A percentile compares a stretch with the other conserved stretches of the same genome.
phyloP scores from a whole-genome alignment of 2,797 vertebrate species.

The Eulemur mongoz region DNA sequence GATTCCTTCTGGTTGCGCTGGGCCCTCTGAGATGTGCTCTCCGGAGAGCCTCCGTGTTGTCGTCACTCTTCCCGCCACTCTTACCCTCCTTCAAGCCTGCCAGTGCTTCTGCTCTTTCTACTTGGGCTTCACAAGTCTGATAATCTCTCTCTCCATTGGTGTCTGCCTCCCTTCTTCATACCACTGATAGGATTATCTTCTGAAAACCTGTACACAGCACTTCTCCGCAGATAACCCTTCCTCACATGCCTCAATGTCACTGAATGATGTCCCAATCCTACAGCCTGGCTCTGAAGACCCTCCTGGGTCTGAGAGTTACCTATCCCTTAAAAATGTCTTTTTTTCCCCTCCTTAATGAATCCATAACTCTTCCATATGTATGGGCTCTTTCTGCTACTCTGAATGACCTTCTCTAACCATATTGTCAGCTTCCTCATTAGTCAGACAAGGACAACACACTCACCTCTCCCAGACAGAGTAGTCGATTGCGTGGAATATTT shows the following conservation, averaged over 20 bases:
- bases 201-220: not conserved
- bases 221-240: not conserved
- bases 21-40: fast-evolving
- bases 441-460: not conserved
- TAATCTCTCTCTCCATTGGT: not conserved
- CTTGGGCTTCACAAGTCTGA: not conserved
- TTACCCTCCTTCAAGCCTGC: not conserved
- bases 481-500: not conserved
- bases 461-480: not conserved
- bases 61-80: not conserved
- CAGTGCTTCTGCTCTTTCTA: not conserved
- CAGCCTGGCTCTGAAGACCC: not conserved
- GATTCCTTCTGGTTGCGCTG: not conserved
- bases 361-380: not conserved
- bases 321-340: not conserved
- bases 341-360: not conserved
- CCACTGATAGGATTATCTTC: not conserved
- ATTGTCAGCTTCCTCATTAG: not conserved
- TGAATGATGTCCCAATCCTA: not conserved
- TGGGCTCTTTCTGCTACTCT: not conserved
- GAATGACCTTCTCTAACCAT: not conserved
- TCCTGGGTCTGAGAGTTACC: not conserved
- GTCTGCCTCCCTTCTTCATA: not conserved
- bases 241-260: not conserved
- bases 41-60: fast-evolving